Percentiles rank a stretch among this genome's conserved stretches.
phyloP scores from a whole-genome alignment of 2,113 vertebrate species.

The Piliocolobus tephrosceles region DNA sequence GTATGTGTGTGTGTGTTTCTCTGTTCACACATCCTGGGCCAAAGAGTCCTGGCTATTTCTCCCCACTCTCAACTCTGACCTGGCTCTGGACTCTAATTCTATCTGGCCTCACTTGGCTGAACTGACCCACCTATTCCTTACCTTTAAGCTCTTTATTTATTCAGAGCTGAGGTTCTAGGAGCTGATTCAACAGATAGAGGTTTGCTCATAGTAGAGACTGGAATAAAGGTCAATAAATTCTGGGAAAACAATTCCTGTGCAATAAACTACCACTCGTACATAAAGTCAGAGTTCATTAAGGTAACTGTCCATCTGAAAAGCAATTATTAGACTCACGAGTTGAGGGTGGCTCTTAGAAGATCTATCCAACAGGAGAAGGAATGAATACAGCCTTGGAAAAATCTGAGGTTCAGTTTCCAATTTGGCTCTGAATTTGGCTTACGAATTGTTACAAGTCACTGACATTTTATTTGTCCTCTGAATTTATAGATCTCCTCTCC shows the following conservation, averaged over 20 bases:
- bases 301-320: background rate
- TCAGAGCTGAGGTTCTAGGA: background rate
- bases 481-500: background rate
- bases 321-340: no score
- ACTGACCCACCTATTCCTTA: background rate
- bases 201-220: background rate
- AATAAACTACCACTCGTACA: background rate
- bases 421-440: background rate
- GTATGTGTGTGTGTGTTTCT: accelerated
- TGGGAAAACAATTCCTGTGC: background rate
- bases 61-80: background rate
- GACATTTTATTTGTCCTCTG: background rate
- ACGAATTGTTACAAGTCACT: background rate
- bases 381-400: background rate
- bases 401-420: background rate
- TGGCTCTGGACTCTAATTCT: background rate
- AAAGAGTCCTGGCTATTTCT: background rate
- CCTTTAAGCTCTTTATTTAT: background rate
- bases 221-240: conserved; percentile 27
- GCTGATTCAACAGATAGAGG: background rate
- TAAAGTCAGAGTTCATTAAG: background rate
- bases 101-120: background rate
- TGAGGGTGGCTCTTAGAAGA: background rate
- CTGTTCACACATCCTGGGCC: background rate
- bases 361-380: background rate